These are phyloP conservation scores for Mycteria americana DNA, from an alignment of 2,797 vertebrate species.

Conservation along the genomic window DNA sequence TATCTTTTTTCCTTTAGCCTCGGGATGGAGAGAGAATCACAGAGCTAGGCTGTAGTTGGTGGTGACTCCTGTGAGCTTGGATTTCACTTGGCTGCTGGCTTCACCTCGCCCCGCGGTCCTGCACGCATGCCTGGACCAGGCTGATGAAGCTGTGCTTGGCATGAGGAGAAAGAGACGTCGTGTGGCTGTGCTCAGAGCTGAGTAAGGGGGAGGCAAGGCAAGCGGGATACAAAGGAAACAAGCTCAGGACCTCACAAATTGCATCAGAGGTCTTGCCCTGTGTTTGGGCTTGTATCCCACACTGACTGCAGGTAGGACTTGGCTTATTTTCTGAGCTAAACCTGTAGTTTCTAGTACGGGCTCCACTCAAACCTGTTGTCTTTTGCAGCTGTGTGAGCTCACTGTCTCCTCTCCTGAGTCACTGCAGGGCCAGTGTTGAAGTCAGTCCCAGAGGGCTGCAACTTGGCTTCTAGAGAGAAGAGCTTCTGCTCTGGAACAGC, in stretches of 20 bases:
- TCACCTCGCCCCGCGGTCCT: fast-evolving
- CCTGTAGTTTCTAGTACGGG: neutral
- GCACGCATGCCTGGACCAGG: neutral
- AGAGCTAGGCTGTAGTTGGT: neutral
- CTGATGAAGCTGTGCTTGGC: neutral
- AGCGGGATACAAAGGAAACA: neutral
- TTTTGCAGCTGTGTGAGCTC: neutral
- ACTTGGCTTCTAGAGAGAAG: neutral
- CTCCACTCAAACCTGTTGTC: neutral
- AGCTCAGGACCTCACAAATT: neutral
- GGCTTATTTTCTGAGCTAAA: neutral
- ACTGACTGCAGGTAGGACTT: neutral
- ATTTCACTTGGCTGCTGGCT: neutral
- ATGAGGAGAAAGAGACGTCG: neutral
- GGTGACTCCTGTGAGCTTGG: neutral
- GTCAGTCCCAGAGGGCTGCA: neutral
- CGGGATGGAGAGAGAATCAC: neutral
- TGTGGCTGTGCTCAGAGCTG: neutral
- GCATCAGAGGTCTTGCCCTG: neutral
- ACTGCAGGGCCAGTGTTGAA: neutral
- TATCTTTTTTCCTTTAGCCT: neutral
- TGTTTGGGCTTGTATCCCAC: neutral
- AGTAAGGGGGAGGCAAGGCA: neutral
- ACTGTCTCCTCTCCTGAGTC: neutral
- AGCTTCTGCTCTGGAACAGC: neutral